Base-by-base conservation (phyloP, 2,888 invertebrate species). In the Deilephila porcellus region DNA sequence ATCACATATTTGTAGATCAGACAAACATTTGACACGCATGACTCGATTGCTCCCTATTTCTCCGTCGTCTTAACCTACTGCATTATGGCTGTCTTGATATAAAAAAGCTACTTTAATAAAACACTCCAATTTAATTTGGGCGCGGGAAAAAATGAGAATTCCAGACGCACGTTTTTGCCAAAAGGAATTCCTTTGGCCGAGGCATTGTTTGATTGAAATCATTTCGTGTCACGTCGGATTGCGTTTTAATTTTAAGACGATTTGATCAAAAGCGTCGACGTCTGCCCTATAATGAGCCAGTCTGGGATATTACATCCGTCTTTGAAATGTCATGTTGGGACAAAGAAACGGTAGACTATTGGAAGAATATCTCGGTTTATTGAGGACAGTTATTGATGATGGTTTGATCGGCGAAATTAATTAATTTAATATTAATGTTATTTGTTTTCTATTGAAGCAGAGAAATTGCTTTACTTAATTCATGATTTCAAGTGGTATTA, bases 171-270 rank as follows among this genome's bases (percentile, higher is more conserved):
- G 37, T 37, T 34, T 64, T 37, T 11, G 64, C 20, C 20, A 64
- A 20, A 67, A 52, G 52, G 45, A 67, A 67, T 67, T 52, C 52
- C 67, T 67, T 52, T 52, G 52, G 34, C 37, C 63, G n/a, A 52
- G 25, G 17, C 6, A 25, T 67, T 67, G 37, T 64, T 67, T 52
- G 52, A 52, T 67, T 67, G 67, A 67, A 67, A 67, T 67, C 67
- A 67, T 67, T 67, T 67, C 25, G 45, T 67, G 52, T 52, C 52
- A 67, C 45, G 67, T 67, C 52, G 45, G 52, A 67, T 67, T 67
- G 17, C 52, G 52, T 45, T 67, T 67, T 67, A 67, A 67, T 67
- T 67, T 67, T 17, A 25, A 52, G 67, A 67, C 52, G 52, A 45
- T 64, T 64, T 37, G 45, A 52, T 67, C 67, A 67, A 67, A 67